Percentiles rank a stretch among this genome's conserved stretches.
Conservation (phyloP, 2,797 vertebrate species). For the Girardinus metallicus region DNA sequence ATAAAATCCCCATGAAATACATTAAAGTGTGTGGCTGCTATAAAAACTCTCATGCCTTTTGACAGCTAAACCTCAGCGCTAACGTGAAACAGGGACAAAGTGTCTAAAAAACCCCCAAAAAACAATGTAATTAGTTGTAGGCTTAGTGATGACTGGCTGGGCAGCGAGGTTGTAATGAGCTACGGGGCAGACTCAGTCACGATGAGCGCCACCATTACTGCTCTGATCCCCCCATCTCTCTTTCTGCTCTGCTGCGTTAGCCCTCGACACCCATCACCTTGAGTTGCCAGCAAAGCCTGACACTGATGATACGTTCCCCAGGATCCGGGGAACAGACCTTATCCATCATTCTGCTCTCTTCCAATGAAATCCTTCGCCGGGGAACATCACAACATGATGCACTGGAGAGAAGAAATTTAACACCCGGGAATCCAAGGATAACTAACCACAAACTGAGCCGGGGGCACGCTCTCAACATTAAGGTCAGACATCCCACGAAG, state of each 20-base stretch:
- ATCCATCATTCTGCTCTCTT: constrained; percentile 67
- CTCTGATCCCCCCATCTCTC: constrained; percentile 34
- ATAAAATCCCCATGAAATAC: not conserved
- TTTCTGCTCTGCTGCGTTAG: constrained; percentile 40
- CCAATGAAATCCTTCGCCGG: constrained; percentile 50
- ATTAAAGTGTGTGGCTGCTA: not conserved
- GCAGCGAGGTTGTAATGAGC: constrained; percentile 26
- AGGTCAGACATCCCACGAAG: constrained; percentile 18
- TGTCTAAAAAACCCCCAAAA: not conserved
- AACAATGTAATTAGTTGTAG: constrained; percentile 15
- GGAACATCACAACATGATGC: constrained; percentile 47
- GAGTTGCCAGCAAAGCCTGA: constrained; percentile 69
- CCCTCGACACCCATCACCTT: constrained; percentile 69
- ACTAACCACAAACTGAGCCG: constrained; percentile 15
- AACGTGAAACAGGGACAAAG: constrained; percentile 20
- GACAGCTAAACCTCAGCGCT: constrained; percentile 14
- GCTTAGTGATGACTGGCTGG: not conserved
- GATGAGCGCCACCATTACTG: constrained; percentile 47
- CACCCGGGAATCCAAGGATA: constrained; percentile 45
- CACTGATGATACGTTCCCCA: constrained; percentile 61
- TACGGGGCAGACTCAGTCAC: constrained; percentile 27
- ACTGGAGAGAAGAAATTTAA: constrained; percentile 51
- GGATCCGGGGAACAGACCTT: constrained; percentile 62
- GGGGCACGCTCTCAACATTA: constrained; percentile 21
- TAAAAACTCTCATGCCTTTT: not conserved